Evolutionary conservation across 2,797 vertebrate genomes (phyloP).

Genomic region (Capromys pilorides): DNA sequence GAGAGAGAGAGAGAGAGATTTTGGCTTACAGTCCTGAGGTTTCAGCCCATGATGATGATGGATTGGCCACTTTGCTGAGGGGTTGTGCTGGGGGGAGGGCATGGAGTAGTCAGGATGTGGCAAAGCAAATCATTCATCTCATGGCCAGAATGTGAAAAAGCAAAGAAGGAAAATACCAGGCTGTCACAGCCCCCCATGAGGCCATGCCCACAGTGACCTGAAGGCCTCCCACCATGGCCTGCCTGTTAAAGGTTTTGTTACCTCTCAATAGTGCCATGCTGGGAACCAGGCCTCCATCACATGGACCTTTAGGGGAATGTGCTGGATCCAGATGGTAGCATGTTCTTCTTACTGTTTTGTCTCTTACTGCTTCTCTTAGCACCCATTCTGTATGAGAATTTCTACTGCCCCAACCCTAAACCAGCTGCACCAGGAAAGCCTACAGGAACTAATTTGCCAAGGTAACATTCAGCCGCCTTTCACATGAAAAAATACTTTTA

Average conservation of each 20-base stretch:
- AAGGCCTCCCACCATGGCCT: neutral
- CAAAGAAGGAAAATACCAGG: neutral
- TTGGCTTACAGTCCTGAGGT: neutral
- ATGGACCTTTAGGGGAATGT: neutral
- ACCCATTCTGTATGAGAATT: slow-evolving; percentile 94
- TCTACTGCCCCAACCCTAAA: slow-evolving; percentile 90
- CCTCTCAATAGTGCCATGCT: neutral
- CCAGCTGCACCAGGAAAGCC: slow-evolving; percentile 63
- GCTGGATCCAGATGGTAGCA: neutral
- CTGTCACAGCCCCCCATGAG: neutral
- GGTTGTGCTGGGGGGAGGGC: neutral
- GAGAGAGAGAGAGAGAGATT: neutral
- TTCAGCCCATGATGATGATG: neutral
- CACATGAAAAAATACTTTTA: slow-evolving; percentile 19
- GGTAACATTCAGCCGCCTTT: slow-evolving; percentile 79
- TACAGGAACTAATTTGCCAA: slow-evolving; percentile 74
- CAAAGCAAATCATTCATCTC: neutral
- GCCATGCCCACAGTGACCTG: neutral
- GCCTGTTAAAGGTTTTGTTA: neutral
- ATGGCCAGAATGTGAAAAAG: neutral
- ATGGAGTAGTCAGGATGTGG: neutral
- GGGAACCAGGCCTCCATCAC: neutral
- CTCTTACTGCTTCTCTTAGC: slow-evolving; percentile 82
- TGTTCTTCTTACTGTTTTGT: neutral
- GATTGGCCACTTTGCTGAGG: neutral